These are phyloP conservation scores for Megamerina dolium DNA, from an alignment of 2,888 invertebrate genomes.

Conservation along the genomic window DNA sequence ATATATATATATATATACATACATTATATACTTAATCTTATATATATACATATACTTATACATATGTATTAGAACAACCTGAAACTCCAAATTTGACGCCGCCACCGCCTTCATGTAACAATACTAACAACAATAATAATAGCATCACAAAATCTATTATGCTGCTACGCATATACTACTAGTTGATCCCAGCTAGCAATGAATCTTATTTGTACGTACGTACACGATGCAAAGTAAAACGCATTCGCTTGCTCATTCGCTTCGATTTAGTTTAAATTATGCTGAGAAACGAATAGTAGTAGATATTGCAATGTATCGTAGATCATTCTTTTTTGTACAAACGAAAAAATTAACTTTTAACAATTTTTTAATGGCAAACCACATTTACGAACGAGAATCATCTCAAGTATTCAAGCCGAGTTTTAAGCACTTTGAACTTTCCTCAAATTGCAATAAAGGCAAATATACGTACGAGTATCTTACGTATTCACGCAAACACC, in stretches of 20 bases:
- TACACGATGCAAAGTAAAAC: too few relatives aligned
- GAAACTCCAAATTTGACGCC: too few relatives aligned
- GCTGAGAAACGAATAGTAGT: constrained; percentile 28
- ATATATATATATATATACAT: too few relatives aligned
- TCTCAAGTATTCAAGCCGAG: constrained; percentile 2
- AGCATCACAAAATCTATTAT: background rate
- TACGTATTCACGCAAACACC: background rate
- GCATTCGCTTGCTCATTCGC: constrained; percentile 17
- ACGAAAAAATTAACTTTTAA: too few relatives aligned
- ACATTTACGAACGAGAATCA: background rate
- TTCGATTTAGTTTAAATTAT: constrained; percentile 48
- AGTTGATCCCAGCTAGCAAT: constrained; percentile 19
- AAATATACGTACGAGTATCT: constrained; percentile 12
- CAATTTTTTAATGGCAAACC: constrained; percentile 24
- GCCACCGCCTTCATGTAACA: too few relatives aligned
- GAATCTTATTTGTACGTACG: constrained; percentile 4
- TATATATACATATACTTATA: too few relatives aligned
- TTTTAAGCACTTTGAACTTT: constrained; percentile 25
- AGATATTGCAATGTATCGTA: too few relatives aligned
- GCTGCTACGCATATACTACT: constrained; percentile 5
- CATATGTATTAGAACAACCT: too few relatives aligned
- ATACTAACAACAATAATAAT: background rate
- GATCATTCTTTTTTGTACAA: too few relatives aligned
- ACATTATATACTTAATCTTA: too few relatives aligned
- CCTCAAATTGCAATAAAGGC: constrained; percentile 19